Conservation (phyloP, 2,797 vertebrate genomes). For the Microchirus variegatus region DNA sequence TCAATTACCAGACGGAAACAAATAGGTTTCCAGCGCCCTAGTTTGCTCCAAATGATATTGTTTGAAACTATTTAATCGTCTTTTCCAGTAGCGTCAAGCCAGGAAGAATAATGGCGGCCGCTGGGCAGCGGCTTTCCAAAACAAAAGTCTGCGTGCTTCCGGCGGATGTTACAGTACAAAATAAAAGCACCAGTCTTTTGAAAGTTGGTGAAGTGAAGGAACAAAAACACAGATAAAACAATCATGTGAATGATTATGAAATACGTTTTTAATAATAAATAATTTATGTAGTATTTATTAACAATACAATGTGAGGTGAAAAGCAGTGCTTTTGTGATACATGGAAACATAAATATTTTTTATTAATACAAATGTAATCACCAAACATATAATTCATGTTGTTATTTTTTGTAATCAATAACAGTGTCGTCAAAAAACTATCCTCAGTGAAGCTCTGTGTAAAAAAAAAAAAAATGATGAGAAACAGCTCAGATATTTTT, state of each 20-base stretch:
- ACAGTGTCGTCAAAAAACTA: conserved; percentile 2
- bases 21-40: accelerated
- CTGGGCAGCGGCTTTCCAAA: conserved; percentile 71
- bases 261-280: neutral
- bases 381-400: conserved; percentile 2
- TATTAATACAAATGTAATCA: conserved; percentile 12
- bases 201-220: neutral
- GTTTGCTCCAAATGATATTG: conserved; percentile 2
- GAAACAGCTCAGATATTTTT: neutral
- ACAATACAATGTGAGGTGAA: no score
- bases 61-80: conserved; percentile 53
- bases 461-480: neutral
- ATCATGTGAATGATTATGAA: neutral
- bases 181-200: conserved; percentile 53
- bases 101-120: conserved; percentile 77
- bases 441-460: neutral
- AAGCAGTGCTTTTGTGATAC: no score
- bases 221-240: neutral
- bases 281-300: no score
- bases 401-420: conserved; percentile 5
- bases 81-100: conserved; percentile 71
- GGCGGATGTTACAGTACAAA: conserved; percentile 55
- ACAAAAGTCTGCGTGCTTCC: conserved; percentile 73
- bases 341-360: conserved; percentile 20
- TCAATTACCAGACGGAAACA: neutral